A percentile compares a stretch with the other conserved stretches of the same genome.
Evolutionary conservation across 2,797 vertebrate genomes (phyloP).

Genomic region (Clangula hyemalis): DNA sequence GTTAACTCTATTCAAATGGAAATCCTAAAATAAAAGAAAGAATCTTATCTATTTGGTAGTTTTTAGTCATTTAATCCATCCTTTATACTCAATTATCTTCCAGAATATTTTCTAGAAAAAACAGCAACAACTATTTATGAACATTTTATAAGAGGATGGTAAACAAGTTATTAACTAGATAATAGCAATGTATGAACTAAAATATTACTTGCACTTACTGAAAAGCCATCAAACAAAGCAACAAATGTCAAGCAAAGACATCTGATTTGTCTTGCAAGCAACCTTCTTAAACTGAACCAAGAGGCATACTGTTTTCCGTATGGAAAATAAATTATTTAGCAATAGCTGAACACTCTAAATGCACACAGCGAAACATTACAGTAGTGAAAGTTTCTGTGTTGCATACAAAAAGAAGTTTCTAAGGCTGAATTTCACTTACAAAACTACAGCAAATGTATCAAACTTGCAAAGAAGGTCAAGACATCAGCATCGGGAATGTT

Average conservation of each 20-base stretch:
- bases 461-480: neutral
- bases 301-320: neutral
- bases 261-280: neutral
- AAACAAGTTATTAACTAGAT: neutral
- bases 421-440: neutral
- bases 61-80: neutral
- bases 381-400: neutral
- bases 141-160: neutral
- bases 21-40: constrained; percentile 84
- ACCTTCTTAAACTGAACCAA: neutral
- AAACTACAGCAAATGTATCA: neutral
- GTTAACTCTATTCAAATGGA: constrained; percentile 93
- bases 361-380: neutral
- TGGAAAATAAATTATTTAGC: neutral
- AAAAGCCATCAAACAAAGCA: neutral
- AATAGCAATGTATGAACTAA: neutral
- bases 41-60: neutral
- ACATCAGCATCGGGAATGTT: neutral
- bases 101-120: neutral
- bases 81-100: neutral
- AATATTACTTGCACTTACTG: neutral
- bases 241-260: neutral
- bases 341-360: neutral
- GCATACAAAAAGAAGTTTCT: neutral
- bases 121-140: neutral